phyloP scores from a whole-genome alignment of 2,888 invertebrate genomes.

The Sycophila texana region DNA sequence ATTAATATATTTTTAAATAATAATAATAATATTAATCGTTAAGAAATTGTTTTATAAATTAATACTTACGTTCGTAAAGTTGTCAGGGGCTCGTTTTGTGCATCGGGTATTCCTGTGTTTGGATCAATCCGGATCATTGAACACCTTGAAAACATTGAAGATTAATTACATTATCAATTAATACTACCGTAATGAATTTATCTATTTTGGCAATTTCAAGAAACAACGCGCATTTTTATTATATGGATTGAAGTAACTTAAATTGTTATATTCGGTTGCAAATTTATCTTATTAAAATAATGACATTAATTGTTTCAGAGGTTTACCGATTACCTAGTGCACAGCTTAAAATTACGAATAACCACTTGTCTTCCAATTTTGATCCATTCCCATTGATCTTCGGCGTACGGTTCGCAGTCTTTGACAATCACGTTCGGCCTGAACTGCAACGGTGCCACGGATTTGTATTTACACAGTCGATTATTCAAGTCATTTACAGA shows the following conservation, averaged over 20 bases:
- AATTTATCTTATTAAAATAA: not conserved
- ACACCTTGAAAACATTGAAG: conserved; percentile 72
- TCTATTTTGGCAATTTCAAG: too few species aligned
- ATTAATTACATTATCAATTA: too few species aligned
- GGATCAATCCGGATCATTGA: conserved; percentile 76
- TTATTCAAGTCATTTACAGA: conserved; percentile 78
- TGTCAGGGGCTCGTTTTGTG: conserved; percentile 76
- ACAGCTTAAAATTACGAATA: conserved; percentile 78
- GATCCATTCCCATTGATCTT: conserved; percentile 80
- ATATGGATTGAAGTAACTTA: too few species aligned
- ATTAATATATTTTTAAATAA: too few species aligned
- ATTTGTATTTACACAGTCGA: conserved; percentile 71
- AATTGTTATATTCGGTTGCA: not conserved
- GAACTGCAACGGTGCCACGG: conserved; percentile 76
- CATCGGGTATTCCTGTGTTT: conserved; percentile 74
- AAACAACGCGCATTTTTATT: too few species aligned
- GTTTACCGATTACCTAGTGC: conserved; percentile 75
- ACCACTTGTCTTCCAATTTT: conserved; percentile 77
- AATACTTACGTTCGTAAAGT: conserved; percentile 77
- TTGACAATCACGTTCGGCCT: conserved; percentile 79
- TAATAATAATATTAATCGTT: too few species aligned
- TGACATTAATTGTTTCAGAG: too few species aligned
- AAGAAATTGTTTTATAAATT: too few species aligned
- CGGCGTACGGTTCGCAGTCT: conserved; percentile 75
- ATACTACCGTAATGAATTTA: too few species aligned